phyloP scores from a whole-genome alignment of 1,140 invertebrate species.

The Trichonephila inaurata region DNA sequence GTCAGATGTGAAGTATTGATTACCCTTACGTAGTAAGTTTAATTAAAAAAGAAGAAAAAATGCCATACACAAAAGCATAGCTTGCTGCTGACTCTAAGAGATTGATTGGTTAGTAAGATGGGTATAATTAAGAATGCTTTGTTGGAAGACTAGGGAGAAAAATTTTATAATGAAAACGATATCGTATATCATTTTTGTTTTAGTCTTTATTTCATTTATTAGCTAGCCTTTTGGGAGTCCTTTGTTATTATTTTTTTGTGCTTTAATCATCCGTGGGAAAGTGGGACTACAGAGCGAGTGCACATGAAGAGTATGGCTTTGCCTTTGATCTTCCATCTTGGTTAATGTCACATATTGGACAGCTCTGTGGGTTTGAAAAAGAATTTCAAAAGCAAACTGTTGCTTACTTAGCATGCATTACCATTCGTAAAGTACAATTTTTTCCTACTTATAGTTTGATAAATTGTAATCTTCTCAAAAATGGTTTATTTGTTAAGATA shows the following conservation, averaged over 20 bases:
- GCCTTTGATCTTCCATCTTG: background rate
- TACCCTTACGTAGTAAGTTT: constrained; percentile 23
- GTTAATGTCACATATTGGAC: background rate
- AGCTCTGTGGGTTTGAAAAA: background rate
- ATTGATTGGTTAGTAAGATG: constrained; percentile 67
- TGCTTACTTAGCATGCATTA: background rate
- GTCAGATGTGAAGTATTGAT: constrained; percentile 66
- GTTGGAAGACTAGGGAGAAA: constrained; percentile 37
- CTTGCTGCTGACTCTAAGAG: constrained; percentile 18
- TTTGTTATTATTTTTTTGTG: background rate
- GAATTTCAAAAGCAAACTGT: background rate
- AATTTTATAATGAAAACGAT: constrained; percentile 67
- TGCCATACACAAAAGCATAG: constrained; percentile 39
- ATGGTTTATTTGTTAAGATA: too few relatives aligned
- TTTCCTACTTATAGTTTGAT: background rate
- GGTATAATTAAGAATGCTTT: constrained; percentile 66
- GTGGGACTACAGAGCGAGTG: background rate
- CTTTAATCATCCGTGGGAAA: background rate
- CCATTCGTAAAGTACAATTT: background rate
- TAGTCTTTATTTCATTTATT: constrained; percentile 65
- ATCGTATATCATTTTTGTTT: constrained; percentile 72
- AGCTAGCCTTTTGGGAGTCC: constrained; percentile 4
- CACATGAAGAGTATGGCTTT: background rate
- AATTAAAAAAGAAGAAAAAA: constrained; percentile 53
- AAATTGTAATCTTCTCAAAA: background rate